Evolutionary conservation across 2,113 vertebrate genomes (phyloP), one percentile per base, ranked within the genome.

Genomic region (Aix galericulata): DNA sequence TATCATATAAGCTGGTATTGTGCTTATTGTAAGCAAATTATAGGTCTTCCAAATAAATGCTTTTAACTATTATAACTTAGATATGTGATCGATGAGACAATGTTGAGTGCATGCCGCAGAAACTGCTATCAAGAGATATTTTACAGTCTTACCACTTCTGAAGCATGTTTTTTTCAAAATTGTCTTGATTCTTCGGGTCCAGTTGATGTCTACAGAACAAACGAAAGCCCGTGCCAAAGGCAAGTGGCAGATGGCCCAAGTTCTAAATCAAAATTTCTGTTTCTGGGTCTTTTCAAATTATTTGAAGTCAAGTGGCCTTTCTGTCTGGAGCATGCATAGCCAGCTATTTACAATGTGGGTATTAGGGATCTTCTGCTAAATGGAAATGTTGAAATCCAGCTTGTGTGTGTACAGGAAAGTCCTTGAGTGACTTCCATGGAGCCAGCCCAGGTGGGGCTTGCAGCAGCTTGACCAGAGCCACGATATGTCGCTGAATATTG

Each of bases 401-500:
- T 42, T 3, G 2, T 27, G 16, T 31, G 18, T 31, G 25, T 0
- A 0, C 7, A 6, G 18, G 29, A 12, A 60, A 13, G 60, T 29
- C 21, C 17, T 31, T 17, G 26, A 55, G 17, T 23, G 8, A 40
- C 53, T 80, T 82, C 25, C 31, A 82, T 36, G 46, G 31, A 75
- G 14, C 29, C 74, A 44, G 5, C 11, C 31, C 23, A 40, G 40
- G 14, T 18, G 18, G 16, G 32, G 9, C 13, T 16, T 1, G 0
- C 48, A 82, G 46, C 42, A 79, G 27, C 62, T 69, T 2, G 1
- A 20, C 9, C 1, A 1, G 32, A 75, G 36, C n/a, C 3, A 1
- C 3, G 7, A 14, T 2, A 3, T 62, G 34, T 50, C 59, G 34
- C 46, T 52, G 8, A 5, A 20, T 1, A 4, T 23, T 3, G 8